Conservation (phyloP, 2,888 invertebrate species). For the Ptilodon capucinus region DNA sequence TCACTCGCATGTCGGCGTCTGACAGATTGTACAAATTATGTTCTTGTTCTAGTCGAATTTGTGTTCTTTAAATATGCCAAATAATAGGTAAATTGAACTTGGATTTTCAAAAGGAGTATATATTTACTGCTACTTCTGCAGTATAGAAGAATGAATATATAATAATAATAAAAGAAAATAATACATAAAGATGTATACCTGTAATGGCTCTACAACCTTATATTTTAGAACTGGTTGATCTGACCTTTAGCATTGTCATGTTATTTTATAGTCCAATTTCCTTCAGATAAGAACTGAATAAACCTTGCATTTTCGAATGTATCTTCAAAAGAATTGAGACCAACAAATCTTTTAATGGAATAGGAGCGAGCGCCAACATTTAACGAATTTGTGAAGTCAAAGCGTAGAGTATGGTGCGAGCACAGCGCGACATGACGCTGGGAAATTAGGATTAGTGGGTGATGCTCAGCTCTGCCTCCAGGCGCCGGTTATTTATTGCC, state of each 20-base stretch:
- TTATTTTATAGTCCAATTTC: no score
- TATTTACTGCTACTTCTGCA: no score
- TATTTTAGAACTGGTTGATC: no score
- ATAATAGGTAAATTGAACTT: no score
- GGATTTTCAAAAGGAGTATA: no score
- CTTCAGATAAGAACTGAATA: not conserved
- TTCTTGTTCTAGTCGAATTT: not conserved
- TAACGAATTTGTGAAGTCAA: not conserved
- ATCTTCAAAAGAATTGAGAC: not conserved
- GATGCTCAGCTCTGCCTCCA: not conserved
- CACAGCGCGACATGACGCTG: not conserved
- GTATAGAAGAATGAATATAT: no score
- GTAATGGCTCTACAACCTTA: no score
- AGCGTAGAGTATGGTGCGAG: not conserved
- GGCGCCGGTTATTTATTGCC: not conserved
- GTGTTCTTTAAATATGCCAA: not conserved
- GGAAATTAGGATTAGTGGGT: not conserved
- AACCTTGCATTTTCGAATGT: not conserved
- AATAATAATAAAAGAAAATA: no score
- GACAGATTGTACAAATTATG: not conserved
- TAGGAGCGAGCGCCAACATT: not conserved
- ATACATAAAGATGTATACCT: no score
- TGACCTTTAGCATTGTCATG: no score
- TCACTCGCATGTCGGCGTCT: not conserved
- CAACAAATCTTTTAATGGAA: not conserved